These are phyloP conservation scores for Mythimna vitellina DNA, from an alignment of 2,888 invertebrate genomes.

Conservation along the genomic window DNA sequence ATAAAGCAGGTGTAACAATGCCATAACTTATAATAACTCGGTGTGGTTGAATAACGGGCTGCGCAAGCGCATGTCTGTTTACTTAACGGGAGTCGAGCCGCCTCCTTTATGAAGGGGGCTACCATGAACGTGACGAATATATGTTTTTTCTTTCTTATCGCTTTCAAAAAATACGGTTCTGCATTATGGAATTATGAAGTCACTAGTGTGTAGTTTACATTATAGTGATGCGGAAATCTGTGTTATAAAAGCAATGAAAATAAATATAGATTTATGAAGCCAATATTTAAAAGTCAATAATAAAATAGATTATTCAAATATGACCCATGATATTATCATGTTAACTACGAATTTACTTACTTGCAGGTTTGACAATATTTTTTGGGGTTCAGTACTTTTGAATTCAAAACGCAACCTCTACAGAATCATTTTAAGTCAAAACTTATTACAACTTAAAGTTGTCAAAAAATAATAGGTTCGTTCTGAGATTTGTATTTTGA, in stretches of 20 bases:
- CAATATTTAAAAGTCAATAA: conserved; percentile 8
- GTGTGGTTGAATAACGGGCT: conserved; percentile 64
- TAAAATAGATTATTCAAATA: conserved; percentile 13
- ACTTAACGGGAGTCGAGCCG: conserved; percentile 73
- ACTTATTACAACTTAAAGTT: too few species aligned
- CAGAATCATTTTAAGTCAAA: too few species aligned
- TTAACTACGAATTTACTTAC: background rate
- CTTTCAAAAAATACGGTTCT: background rate
- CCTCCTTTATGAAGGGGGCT: conserved; percentile 31
- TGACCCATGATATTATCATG: background rate
- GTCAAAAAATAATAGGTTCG: too few species aligned
- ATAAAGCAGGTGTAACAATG: conserved; percentile 58
- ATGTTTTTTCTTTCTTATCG: conserved; percentile 2
- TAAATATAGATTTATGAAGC: conserved; percentile 12
- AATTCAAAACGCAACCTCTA: too few species aligned
- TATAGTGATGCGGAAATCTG: conserved; percentile 10
- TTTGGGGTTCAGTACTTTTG: background rate
- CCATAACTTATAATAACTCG: conserved; percentile 64
- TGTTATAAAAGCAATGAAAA: conserved; percentile 7
- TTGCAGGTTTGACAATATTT: background rate
- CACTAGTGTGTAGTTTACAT: conserved; percentile 6
- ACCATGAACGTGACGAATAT: conserved; percentile 26
- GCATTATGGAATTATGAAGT: background rate
- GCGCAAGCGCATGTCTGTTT: conserved; percentile 69
- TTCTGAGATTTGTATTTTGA: too few species aligned